Evolutionary conservation across 2,888 invertebrate genomes (phyloP), one percentile per base, ranked within the genome.

Genomic region (Leptinotarsa juncta): DNA sequence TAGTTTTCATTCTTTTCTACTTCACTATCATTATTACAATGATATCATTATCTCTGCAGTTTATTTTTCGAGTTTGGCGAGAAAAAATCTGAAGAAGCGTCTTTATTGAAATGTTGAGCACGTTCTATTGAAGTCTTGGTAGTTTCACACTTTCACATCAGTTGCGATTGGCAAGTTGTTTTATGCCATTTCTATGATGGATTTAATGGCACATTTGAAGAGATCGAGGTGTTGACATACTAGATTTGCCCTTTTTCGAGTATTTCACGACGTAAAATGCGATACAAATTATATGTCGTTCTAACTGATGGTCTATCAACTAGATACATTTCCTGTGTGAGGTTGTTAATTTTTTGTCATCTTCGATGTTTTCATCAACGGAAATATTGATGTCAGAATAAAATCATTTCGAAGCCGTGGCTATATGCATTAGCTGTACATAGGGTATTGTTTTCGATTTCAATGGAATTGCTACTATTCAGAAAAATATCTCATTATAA

Each of bases 101-200:
- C 32, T 32, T 32, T 18, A 18, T 55, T 55, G 55, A 18, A 20
- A 55, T 55, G 55, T 20, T 55, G 0, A 12, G 0, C 55, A 55
- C 55, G 55, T 55, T 32, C 7, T 32, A 32, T 50, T 50, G 50
- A 50, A 16, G 0, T 20, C 12, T 55, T 55, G 32, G 20, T 5
- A 55, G n/a, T 55, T 55, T 55, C n/a, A 55, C 55, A 55, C 55
- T 55, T 55, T 55, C 55, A 18, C 20, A 18, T 20, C 18, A 32
- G 26, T 32, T 32, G 26, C 26, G 26, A 32, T 55, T 10, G n/a
- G 18, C 55, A 32, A 32, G 20, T 55, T 18, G 7, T 55, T 55
- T 55, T 10, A n/a, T 18, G 4, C 18, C 18, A 4, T 55, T 55
- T 18, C 55, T 18, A 20, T 18, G 55, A 55, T 55, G 55, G n/a